Conservation (phyloP, 2,888 invertebrate species). For the Cyaniris semiargus region DNA sequence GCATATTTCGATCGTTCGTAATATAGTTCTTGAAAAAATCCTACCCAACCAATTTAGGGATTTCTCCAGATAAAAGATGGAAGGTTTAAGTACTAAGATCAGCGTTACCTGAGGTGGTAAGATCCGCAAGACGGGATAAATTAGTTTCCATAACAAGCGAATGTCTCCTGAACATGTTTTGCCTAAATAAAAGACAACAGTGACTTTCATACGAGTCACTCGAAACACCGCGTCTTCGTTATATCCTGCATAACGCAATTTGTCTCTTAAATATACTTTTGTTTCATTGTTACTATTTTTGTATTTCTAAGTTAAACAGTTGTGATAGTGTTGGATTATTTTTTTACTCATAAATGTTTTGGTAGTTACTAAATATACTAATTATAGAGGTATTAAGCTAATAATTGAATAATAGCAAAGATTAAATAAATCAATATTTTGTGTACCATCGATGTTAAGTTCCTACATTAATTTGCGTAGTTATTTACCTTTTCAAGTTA, state of each 20-base stretch:
- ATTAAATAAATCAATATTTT: no score
- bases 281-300: no score
- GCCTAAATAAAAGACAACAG: neutral
- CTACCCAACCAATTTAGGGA: neutral
- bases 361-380: no score
- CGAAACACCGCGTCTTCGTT: neutral
- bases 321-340: neutral
- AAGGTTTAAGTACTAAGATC: neutral
- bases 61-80: neutral
- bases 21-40: neutral
- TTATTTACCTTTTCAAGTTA: no score
- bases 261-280: no score
- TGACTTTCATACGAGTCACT: neutral
- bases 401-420: no score
- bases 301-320: neutral
- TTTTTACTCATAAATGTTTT: no score
- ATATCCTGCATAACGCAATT: neutral
- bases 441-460: no score
- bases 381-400: no score
- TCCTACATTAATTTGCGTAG: no score
- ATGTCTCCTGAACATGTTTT: constrained; percentile 7
- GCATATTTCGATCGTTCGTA: neutral
- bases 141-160: neutral
- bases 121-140: neutral
- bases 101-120: neutral